Percentiles rank a stretch among this genome's conserved stretches.
phyloP scores from a whole-genome alignment of 1,140 invertebrate genomes.

The Cheumatopsyche charites region DNA sequence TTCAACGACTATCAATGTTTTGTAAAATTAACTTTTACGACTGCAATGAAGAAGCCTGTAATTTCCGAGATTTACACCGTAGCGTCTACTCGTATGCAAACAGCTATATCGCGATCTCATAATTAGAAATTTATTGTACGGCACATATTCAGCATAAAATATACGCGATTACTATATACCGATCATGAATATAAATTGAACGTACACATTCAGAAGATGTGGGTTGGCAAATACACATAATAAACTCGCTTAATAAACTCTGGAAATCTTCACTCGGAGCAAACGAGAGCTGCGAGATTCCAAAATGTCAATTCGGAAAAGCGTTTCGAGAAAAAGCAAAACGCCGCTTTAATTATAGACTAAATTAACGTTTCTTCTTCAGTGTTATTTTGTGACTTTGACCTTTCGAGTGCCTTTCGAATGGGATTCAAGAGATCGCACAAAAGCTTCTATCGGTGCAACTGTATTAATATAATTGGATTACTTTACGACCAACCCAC shows the following conservation, averaged over 20 bases:
- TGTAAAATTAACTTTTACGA: too few species aligned
- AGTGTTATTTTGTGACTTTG: too few species aligned
- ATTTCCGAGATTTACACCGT: too few species aligned
- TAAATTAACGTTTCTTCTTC: neutral
- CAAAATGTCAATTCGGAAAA: neutral
- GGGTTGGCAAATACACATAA: neutral
- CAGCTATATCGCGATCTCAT: too few species aligned
- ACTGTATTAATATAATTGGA: slow-evolving; percentile 24
- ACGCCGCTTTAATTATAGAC: neutral
- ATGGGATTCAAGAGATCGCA: neutral
- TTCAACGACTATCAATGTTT: too few species aligned
- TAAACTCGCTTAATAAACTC: neutral
- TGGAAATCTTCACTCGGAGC: neutral
- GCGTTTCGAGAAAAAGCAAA: too few species aligned
- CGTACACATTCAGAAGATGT: neutral
- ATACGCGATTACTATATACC: too few species aligned
- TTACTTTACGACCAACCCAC: slow-evolving; percentile 22
- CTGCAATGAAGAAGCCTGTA: too few species aligned
- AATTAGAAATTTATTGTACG: too few species aligned
- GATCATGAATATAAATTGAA: neutral
- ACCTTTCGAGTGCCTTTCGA: too few species aligned
- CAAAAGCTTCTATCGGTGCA: neutral
- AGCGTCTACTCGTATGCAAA: too few species aligned
- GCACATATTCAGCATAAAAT: too few species aligned
- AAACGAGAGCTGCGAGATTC: neutral